phyloP scores from a whole-genome alignment of 2,113 vertebrate species.

The Petrocephalus zakoni region DNA sequence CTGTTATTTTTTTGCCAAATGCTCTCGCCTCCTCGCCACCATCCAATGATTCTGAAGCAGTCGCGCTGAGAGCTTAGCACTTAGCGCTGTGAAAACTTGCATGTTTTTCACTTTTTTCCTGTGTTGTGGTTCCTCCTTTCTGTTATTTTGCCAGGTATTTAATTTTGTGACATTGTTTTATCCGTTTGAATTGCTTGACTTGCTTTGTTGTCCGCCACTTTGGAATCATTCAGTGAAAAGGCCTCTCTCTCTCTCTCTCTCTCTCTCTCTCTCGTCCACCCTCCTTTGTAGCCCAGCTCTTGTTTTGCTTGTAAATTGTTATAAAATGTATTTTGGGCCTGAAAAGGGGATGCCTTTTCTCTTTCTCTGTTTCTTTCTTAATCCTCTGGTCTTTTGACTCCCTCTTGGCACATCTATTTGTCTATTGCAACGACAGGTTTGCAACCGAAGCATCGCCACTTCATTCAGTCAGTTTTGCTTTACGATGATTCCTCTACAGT shows the following conservation, averaged over 20 bases:
- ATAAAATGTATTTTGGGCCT: constrained; percentile 15
- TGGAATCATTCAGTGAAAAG: constrained; percentile 67
- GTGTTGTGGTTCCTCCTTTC: constrained; percentile 51
- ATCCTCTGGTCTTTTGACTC: neutral
- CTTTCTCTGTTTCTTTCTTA: neutral
- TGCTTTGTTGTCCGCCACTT: constrained; percentile 51
- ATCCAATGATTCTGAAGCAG: constrained; percentile 71
- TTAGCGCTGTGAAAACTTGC: constrained; percentile 78
- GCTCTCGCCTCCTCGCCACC: constrained; percentile 69
- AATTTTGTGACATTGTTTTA: constrained; percentile 27
- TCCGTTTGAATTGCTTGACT: constrained; percentile 42
- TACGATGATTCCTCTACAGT: constrained; percentile 24
- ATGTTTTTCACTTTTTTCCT: constrained; percentile 78
- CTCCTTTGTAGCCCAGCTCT: constrained; percentile 11
- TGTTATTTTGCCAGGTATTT: constrained; percentile 35
- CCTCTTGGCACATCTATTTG: neutral
- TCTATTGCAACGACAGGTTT: constrained; percentile 22
- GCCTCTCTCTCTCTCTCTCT: constrained; percentile 31
- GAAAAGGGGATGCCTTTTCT: constrained; percentile 1
- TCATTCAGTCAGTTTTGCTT: constrained; percentile 44
- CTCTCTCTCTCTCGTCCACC: constrained; percentile 5
- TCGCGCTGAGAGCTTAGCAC: constrained; percentile 36
- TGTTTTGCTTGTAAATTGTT: neutral
- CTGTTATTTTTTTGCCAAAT: constrained; percentile 72
- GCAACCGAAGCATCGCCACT: neutral